These are phyloP conservation scores for Pyrrhia umbra DNA, from an alignment of 2,888 invertebrate species.

Conservation along the genomic window DNA sequence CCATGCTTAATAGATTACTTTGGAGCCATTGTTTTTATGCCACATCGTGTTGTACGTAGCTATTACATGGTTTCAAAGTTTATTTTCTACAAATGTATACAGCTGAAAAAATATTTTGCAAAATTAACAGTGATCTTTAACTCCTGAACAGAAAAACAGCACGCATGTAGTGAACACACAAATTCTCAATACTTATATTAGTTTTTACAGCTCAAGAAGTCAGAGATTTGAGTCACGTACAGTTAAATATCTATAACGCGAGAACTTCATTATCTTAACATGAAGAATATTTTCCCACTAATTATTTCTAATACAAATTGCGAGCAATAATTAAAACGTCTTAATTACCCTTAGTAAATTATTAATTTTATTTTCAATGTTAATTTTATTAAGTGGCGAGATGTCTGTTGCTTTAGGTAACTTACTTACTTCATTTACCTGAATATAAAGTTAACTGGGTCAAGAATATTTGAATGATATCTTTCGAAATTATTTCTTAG, in stretches of 20 bases:
- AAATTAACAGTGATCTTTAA: background rate
- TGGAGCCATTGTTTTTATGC: no score
- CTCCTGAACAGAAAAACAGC: background rate
- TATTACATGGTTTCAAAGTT: background rate
- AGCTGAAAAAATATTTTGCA: background rate
- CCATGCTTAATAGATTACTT: background rate
- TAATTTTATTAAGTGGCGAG: constrained; percentile 39
- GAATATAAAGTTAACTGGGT: constrained; percentile 19
- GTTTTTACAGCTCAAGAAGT: background rate
- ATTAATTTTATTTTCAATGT: constrained; percentile 38
- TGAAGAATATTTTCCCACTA: constrained; percentile 1
- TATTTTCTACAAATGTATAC: background rate
- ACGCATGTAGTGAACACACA: background rate
- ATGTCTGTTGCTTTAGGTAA: constrained; percentile 13
- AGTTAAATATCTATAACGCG: background rate
- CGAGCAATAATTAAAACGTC: constrained; percentile 25
- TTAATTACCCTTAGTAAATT: constrained; percentile 25
- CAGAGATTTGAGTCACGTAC: background rate
- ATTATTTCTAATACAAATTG: constrained; percentile 20
- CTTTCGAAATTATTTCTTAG: background rate
- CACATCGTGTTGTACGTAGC: background rate
- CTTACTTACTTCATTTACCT: constrained; percentile 7
- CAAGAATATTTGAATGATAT: constrained; percentile 10
- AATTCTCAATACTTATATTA: background rate
- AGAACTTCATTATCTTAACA: background rate